Evolutionary conservation across 2,888 invertebrate species (phyloP).

Genomic region (Phania funesta): DNA sequence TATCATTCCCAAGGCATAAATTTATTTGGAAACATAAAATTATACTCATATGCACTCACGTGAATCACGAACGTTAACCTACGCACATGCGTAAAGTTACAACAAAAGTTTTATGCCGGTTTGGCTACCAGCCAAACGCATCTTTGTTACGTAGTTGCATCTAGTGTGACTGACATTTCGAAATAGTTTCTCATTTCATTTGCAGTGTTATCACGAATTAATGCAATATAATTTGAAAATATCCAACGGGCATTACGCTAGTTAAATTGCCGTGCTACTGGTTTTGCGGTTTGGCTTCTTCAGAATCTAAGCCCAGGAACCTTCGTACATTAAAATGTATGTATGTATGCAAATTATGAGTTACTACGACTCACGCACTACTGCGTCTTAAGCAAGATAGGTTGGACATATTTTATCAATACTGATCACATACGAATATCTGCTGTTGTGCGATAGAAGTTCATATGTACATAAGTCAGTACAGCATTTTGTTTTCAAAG

Average conservation of each 20-base stretch:
- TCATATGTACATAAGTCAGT: too few species aligned
- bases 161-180: not conserved
- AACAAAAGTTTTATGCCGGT: not conserved
- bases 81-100: conserved; percentile 34
- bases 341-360: conserved; percentile 10
- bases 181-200: not conserved
- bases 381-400: conserved; percentile 21
- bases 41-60: conserved; percentile 31
- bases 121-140: too few species aligned
- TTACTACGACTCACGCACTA: conserved; percentile 39
- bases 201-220: not conserved
- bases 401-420: not conserved
- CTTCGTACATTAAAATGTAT: not conserved
- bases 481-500: too few species aligned
- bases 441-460: not conserved
- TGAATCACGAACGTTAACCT: conserved; percentile 27
- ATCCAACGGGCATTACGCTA: not conserved
- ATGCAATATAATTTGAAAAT: not conserved
- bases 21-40: not conserved
- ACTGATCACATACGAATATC: not conserved
- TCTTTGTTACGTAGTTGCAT: not conserved
- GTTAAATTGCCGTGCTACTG: conserved; percentile 1
- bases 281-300: not conserved
- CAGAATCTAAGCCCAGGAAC: not conserved
- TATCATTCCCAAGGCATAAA: not conserved